Conservation (phyloP, 2,888 invertebrate genomes). For the Octodonta nipae region DNA sequence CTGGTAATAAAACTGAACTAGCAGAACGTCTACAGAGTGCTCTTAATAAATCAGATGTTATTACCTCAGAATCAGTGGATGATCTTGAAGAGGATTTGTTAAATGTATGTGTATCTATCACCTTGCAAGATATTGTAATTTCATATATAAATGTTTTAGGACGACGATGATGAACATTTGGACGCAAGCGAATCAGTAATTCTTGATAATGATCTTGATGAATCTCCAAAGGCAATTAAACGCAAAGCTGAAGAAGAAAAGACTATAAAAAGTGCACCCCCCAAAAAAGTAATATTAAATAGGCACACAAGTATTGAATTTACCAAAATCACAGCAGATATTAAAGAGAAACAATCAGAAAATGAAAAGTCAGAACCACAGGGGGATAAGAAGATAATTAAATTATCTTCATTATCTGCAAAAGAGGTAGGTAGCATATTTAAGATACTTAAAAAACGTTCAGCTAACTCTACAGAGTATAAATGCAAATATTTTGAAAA, state of each 20-base stretch:
- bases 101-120: constrained; percentile 32
- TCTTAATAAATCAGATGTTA: constrained; percentile 30
- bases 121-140: not conserved
- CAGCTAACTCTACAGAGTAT: not conserved
- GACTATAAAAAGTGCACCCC: constrained; percentile 25
- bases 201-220: constrained; percentile 27
- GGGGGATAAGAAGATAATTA: constrained; percentile 27
- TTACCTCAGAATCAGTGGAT: constrained; percentile 35
- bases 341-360: constrained; percentile 20
- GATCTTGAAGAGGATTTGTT: constrained; percentile 45
- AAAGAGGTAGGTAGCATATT: constrained; percentile 40
- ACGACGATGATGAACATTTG: constrained; percentile 31
- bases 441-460: not conserved
- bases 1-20: constrained; percentile 73
- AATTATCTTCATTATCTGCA: constrained; percentile 42
- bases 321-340: constrained; percentile 13
- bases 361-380: constrained; percentile 12
- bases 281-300: constrained; percentile 52
- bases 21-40: constrained; percentile 59
- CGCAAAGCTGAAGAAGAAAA: constrained; percentile 22
- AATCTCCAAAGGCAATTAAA: constrained; percentile 21
- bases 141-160: constrained; percentile 14
- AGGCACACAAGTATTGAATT: constrained; percentile 30
- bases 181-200: constrained; percentile 30
- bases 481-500: no score